Base-by-base conservation (phyloP, 2,797 vertebrate genomes). In the Lates japonicus region DNA sequence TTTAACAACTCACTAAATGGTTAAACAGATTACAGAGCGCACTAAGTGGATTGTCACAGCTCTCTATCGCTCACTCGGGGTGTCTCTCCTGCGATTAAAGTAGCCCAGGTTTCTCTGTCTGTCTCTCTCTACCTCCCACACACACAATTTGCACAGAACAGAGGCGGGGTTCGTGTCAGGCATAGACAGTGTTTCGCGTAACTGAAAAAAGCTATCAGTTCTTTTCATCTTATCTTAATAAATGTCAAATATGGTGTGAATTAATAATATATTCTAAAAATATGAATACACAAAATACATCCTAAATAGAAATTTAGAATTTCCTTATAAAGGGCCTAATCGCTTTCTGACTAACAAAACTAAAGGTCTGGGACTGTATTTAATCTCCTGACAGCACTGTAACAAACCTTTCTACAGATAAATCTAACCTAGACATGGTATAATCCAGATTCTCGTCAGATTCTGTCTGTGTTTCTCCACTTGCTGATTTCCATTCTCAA, bases 21-120 rank as follows among this genome's bases (percentile, higher is more conserved):
- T 96, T 98, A 98, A 99, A 98, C 96, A 98, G 98, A 98, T 99
- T 99, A 99, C 97, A 99, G 97, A 96, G 96, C 95, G 92, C 95
- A 93, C 96, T 98, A 99, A 99, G 95, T 96, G 97, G 98, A 99
- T 99, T 99, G 97, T 96, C 97, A 98, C 97, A 98, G 98, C 95
- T 96, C 97, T 88, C 86, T 95, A 97, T 97, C 96, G 88, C 94
- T 96, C 95, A 35, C 92, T 96, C 94, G 88, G 95, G 96, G 97
- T 97, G 97, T 96, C 96, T 97, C 95, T 94, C 93, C 92, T 94
- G 95, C 93, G 96, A 98, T 98, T 97, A 96, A 93, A 91, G 91
- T 92, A 94, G 92, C 96, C 96, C 96, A 96, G 88, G 90, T 93
- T 88, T 81, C 25, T 72, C 79, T 79, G 64, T 68, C 55, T 55